Conservation (phyloP, 2,113 vertebrate genomes). For the Paradoxurus hermaphroditus region DNA sequence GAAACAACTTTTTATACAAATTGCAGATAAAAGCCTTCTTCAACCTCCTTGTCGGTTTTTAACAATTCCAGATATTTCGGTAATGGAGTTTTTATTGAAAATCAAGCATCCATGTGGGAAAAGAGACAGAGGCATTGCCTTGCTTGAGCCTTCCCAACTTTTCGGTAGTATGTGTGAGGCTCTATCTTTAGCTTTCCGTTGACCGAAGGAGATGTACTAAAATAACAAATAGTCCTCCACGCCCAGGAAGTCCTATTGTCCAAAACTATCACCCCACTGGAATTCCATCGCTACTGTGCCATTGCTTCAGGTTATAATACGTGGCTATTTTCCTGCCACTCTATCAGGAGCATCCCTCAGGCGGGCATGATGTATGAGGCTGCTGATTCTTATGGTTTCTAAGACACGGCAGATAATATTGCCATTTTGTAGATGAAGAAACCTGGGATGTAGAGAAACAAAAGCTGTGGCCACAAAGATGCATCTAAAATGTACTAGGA, state of each 20-base stretch:
- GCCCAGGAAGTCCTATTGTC: neutral
- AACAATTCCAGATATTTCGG: neutral
- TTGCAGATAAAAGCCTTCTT: neutral
- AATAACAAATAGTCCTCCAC: neutral
- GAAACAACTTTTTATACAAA: neutral
- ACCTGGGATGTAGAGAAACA: neutral
- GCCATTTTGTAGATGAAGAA: neutral
- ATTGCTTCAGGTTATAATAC: too few relatives aligned
- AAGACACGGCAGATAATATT: neutral
- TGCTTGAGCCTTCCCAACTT: neutral
- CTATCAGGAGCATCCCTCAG: neutral
- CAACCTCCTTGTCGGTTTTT: neutral
- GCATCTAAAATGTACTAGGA: neutral
- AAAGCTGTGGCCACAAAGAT: neutral
- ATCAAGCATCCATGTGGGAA: neutral
- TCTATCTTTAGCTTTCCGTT: neutral
- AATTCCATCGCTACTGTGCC: neutral
- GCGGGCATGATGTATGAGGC: rapidly evolving
- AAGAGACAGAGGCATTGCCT: neutral
- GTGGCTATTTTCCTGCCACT: neutral
- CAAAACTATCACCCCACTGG: neutral
- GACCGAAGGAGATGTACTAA: neutral
- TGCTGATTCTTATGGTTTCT: neutral
- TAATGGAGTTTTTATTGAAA: neutral
- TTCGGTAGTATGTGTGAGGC: neutral